Percentiles rank a stretch among this genome's conserved stretches.
These are phyloP conservation scores for Apodemia zela DNA, from an alignment of 2,888 invertebrate species.

Conservation along the genomic window DNA sequence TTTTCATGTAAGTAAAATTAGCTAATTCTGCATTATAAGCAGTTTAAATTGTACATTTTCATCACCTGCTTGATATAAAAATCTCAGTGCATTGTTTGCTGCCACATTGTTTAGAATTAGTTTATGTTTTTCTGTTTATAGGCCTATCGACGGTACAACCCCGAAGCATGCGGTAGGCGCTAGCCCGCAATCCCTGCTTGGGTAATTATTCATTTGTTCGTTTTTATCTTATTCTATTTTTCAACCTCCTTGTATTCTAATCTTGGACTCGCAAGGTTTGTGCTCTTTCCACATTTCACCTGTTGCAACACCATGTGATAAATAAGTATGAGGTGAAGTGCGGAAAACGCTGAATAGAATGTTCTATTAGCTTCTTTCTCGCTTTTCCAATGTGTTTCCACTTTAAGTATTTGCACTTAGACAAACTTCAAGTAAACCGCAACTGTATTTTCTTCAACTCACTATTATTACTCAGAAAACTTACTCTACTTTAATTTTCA, in stretches of 20 bases:
- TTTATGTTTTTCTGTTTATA: constrained; percentile 81
- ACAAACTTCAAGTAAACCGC: not conserved
- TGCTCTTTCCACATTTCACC: constrained; percentile 9
- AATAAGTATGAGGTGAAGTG: not conserved
- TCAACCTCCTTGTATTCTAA: not conserved
- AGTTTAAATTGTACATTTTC: not conserved
- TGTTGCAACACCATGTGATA: not conserved
- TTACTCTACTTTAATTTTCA: not conserved
- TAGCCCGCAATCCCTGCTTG: constrained; percentile 82
- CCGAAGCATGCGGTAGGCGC: constrained; percentile 80
- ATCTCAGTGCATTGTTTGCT: constrained; percentile 36
- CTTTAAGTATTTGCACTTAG: not conserved
- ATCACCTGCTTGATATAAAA: constrained; percentile 30
- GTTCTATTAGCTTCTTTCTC: not conserved
- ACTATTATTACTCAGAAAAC: not conserved
- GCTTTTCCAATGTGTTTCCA: not conserved
- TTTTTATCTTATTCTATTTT: constrained; percentile 24
- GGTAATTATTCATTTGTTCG: constrained; percentile 76
- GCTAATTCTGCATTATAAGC: not conserved
- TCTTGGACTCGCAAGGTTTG: not conserved
- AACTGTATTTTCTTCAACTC: not conserved
- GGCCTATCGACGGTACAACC: constrained; percentile 82
- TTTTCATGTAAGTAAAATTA: not conserved
- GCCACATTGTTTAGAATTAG: constrained; percentile 63
- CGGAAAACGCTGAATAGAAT: not conserved